Conservation (phyloP, 2,888 invertebrate species). For the Adelognathus sp. region DNA sequence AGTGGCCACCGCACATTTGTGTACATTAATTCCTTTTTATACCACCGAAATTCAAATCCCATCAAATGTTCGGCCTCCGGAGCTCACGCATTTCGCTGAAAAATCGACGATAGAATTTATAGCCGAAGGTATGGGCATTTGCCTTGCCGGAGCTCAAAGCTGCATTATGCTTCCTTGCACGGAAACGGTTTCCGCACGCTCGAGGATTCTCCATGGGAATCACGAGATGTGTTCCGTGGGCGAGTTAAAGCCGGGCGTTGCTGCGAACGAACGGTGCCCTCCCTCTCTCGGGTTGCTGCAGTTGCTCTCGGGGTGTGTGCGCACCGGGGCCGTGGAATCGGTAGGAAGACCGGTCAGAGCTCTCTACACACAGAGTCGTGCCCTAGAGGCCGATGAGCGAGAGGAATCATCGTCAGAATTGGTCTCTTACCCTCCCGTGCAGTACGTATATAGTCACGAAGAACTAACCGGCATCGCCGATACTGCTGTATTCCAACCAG, state of each 20-base stretch:
- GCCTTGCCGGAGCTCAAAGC: slow-evolving; percentile 7
- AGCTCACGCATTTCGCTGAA: too few species aligned
- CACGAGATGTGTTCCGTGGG: slow-evolving; percentile 26
- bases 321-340: slow-evolving; percentile 33
- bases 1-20: too few species aligned
- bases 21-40: too few species aligned
- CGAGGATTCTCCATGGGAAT: slow-evolving; percentile 38
- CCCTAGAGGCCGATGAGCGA: slow-evolving; percentile 2
- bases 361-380: slow-evolving; percentile 1
- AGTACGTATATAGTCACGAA: neutral
- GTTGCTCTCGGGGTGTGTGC: slow-evolving; percentile 1
- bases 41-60: too few species aligned
- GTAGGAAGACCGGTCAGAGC: slow-evolving; percentile 39
- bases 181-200: neutral
- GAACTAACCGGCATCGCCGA: neutral
- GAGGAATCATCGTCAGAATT: neutral
- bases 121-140: slow-evolving; percentile 23
- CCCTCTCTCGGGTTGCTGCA: neutral
- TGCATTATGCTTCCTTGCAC: slow-evolving; percentile 19
- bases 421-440: neutral
- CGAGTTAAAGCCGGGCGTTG: neutral
- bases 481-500: neutral
- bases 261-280: slow-evolving; percentile 1
- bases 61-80: too few species aligned
- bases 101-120: too few species aligned